Evolutionary conservation across 2,113 vertebrate genomes (phyloP).

Genomic region (Gallinago jamesoni): DNA sequence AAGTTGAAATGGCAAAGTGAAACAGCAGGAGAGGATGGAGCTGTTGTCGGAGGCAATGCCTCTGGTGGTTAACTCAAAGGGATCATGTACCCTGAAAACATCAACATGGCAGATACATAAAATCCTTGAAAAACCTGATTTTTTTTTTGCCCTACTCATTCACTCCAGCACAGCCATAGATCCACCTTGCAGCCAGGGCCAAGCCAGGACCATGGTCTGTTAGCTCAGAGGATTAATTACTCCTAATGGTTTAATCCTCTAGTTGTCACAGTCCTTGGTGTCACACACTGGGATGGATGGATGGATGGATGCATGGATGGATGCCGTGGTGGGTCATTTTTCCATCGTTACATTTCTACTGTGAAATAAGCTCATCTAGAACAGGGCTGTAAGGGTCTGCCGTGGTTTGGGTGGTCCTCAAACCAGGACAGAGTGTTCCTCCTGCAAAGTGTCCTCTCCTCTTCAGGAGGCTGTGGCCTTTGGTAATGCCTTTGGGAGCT

Average conservation of each 20-base stretch:
- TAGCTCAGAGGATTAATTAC: not conserved
- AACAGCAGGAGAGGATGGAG: not conserved
- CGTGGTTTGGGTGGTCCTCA: not conserved
- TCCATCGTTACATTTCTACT: not conserved
- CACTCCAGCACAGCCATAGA: not conserved
- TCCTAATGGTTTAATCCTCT: not conserved
- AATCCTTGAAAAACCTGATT: not conserved
- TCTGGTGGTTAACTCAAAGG: not conserved
- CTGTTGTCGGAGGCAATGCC: not conserved
- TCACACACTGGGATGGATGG: not conserved
- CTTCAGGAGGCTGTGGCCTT: not conserved
- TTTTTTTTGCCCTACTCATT: not conserved
- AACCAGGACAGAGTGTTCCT: not conserved
- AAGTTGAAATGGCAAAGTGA: not conserved
- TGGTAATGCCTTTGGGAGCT: rapidly evolving
- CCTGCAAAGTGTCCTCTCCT: not conserved
- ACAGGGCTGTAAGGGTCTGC: not conserved
- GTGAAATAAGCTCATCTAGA: not conserved
- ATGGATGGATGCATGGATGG: no score
- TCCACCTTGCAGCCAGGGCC: not conserved
- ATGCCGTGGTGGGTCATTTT: not conserved
- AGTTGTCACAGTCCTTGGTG: not conserved
- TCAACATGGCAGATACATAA: not conserved
- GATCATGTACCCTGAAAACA: not conserved
- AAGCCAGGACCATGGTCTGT: not conserved